These are phyloP conservation scores for Dendrocincla tyrannina DNA, from an alignment of 2,797 vertebrate genomes.

Conservation along the genomic window DNA sequence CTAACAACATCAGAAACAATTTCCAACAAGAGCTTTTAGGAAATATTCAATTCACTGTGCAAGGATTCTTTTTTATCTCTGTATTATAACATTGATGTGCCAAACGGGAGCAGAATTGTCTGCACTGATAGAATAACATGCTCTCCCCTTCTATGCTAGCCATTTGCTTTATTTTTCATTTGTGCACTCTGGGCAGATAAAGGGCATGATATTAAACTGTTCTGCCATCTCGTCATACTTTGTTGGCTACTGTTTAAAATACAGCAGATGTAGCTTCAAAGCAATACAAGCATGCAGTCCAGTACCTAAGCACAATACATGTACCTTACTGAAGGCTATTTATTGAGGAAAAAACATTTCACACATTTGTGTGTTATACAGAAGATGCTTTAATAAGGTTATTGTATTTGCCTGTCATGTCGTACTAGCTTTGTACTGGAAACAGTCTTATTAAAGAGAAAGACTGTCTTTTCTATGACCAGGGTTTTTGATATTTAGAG, in stretches of 20 bases:
- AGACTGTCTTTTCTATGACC: slow-evolving; percentile 50
- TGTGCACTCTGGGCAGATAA: slow-evolving; percentile 12
- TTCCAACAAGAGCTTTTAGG: neutral
- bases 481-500: slow-evolving; percentile 48
- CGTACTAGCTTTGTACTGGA: slow-evolving; percentile 11
- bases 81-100: neutral
- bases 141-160: neutral
- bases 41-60: neutral
- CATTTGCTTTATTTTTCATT: slow-evolving; percentile 27
- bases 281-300: neutral
- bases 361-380: slow-evolving; percentile 10
- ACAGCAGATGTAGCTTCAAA: slow-evolving; percentile 39
- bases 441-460: slow-evolving; percentile 61
- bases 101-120: slow-evolving; percentile 2
- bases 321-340: slow-evolving; percentile 36
- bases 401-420: slow-evolving; percentile 51
- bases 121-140: neutral
- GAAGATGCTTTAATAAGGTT: slow-evolving; percentile 59
- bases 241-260: slow-evolving; percentile 36
- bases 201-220: slow-evolving; percentile 48
- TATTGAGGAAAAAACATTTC: slow-evolving; percentile 48
- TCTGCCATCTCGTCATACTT: slow-evolving; percentile 53
- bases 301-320: neutral
- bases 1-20: slow-evolving; percentile 12
- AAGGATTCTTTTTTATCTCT: slow-evolving; percentile 27